phyloP scores from a whole-genome alignment of 2,797 vertebrate species.

The Aldrovandia affinis region DNA sequence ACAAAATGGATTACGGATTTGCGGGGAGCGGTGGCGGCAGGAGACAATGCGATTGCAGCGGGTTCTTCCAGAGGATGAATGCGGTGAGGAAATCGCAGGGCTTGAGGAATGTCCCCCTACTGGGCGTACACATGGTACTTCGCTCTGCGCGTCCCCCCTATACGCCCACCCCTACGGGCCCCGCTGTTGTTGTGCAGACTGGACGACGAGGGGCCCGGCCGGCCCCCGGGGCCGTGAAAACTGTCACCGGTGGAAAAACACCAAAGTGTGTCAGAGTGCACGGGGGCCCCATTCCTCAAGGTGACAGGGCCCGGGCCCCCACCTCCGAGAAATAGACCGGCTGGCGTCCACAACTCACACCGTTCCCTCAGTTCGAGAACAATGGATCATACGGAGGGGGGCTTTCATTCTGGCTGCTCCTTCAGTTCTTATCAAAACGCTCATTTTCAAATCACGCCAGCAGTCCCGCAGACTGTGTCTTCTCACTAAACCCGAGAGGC shows the following conservation, averaged over 20 bases:
- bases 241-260: conserved; percentile 69
- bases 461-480: neutral
- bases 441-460: conserved; percentile 7
- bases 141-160: conserved; percentile 68
- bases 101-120: conserved; percentile 87
- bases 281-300: conserved; percentile 67
- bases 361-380: neutral
- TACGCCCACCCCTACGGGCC: conserved; percentile 19
- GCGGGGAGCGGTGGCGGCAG: conserved; percentile 54
- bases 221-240: conserved; percentile 54
- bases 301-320: conserved; percentile 42
- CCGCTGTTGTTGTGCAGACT: conserved; percentile 63
- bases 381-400: neutral
- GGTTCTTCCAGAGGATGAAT: conserved; percentile 69
- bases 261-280: conserved; percentile 65
- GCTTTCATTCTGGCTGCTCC: neutral
- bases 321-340: neutral
- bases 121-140: conserved; percentile 87
- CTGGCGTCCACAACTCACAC: neutral
- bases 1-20: conserved; percentile 64
- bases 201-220: conserved; percentile 52
- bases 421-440: neutral
- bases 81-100: conserved; percentile 79
- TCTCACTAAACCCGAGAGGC: neutral
- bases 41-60: conserved; percentile 75